phyloP scores from a whole-genome alignment of 2,888 invertebrate genomes.

The Orthonevra nobilis region DNA sequence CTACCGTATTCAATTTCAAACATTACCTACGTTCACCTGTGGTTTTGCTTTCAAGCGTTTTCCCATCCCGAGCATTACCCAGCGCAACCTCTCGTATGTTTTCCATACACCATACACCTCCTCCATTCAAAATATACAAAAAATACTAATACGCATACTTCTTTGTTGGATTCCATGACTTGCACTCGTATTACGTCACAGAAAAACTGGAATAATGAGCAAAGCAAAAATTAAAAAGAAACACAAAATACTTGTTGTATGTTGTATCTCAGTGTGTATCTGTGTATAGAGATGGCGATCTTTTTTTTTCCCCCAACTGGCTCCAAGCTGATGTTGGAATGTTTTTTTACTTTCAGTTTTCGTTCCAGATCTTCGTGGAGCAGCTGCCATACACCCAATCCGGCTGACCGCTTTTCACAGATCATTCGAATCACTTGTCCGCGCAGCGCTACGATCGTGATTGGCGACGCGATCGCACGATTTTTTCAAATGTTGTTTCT shows the following conservation, averaged over 20 bases:
- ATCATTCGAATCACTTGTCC: constrained; percentile 18
- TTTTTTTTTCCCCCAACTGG: constrained; percentile 20
- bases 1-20: constrained; percentile 52
- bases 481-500: not conserved
- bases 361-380: constrained; percentile 67
- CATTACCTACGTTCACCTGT: constrained; percentile 7
- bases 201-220: constrained; percentile 59
- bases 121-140: too few relatives aligned
- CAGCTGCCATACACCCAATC: constrained; percentile 41
- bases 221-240: constrained; percentile 9
- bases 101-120: too few relatives aligned
- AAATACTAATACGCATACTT: too few relatives aligned
- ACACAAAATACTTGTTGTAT: constrained; percentile 1
- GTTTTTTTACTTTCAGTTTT: constrained; percentile 70
- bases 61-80: constrained; percentile 27
- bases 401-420: not conserved
- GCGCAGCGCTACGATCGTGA: constrained; percentile 25
- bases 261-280: constrained; percentile 30
- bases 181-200: constrained; percentile 60
- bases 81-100: not conserved
- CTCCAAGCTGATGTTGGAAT: constrained; percentile 66
- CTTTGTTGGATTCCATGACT: too few relatives aligned
- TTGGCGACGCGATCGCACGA: constrained; percentile 23
- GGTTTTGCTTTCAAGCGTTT: constrained; percentile 19
- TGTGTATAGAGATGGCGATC: constrained; percentile 19